A percentile compares a stretch with the other conserved stretches of the same genome.
These are phyloP conservation scores for Deroplatys truncata DNA, from an alignment of 2,888 invertebrate genomes.

Conservation along the genomic window DNA sequence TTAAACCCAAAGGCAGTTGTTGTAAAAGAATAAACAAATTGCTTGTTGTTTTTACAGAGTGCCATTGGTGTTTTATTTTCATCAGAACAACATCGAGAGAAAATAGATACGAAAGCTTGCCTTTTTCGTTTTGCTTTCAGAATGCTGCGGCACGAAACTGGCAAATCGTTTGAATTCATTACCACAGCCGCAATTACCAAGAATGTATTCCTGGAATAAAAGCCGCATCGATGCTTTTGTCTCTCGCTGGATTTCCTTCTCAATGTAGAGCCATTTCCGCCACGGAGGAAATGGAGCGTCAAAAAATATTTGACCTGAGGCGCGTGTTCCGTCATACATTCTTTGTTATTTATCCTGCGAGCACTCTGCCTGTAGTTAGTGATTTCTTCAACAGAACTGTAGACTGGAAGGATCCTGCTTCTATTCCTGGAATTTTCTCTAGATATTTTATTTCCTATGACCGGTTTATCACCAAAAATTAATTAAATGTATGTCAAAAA, in stretches of 20 bases:
- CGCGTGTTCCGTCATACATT: no score
- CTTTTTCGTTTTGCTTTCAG: background rate
- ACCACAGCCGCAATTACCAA: background rate
- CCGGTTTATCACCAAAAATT: no score
- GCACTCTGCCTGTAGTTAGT: no score
- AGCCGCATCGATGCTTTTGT: background rate
- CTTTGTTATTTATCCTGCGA: no score
- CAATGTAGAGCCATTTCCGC: background rate
- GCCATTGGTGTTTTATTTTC: background rate
- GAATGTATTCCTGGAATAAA: background rate
- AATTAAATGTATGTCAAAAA: no score
- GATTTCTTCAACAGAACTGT: no score
- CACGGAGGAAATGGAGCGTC: background rate
- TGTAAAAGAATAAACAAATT: background rate
- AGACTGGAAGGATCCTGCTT: no score
- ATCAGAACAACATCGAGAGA: background rate
- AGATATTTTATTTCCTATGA: no score
- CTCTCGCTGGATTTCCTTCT: background rate
- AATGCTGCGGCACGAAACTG: background rate
- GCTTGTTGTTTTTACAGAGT: background rate
- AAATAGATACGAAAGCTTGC: background rate
- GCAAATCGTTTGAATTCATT: background rate
- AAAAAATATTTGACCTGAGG: background rate
- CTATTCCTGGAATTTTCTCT: no score
- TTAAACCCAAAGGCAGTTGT: no score